phyloP scores from a whole-genome alignment of 2,888 invertebrate genomes.

The Troglohyphantes excavatus region DNA sequence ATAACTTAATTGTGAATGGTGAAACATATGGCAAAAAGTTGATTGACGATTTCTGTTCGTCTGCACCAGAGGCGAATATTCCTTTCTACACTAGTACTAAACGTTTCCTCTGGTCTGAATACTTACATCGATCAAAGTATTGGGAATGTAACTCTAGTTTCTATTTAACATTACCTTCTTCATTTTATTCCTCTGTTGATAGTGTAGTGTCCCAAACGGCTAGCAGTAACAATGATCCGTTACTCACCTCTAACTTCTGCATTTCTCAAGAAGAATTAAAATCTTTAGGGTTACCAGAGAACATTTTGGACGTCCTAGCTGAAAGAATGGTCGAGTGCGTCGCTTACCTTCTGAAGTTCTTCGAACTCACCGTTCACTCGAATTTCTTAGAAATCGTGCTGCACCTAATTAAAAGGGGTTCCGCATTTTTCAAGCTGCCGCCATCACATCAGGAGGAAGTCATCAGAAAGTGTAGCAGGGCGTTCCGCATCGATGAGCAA shows the following conservation, averaged over 20 bases:
- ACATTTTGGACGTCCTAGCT: not conserved
- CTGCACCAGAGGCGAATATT: not conserved
- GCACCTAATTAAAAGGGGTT: not conserved
- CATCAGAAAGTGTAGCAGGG: not conserved
- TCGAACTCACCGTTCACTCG: not conserved
- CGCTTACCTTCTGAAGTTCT: not conserved
- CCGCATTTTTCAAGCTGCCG: not conserved
- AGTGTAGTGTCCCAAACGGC: too few species aligned
- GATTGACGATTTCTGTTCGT: not conserved
- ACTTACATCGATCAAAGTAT: not conserved
- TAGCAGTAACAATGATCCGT: too few species aligned
- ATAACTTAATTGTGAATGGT: not conserved
- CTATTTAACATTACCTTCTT: not conserved
- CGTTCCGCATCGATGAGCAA: not conserved
- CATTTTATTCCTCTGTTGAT: not conserved
- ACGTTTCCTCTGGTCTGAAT: too few species aligned
- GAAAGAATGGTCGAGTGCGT: not conserved
- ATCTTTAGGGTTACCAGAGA: too few species aligned
- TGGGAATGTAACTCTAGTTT: not conserved
- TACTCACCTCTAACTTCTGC: too few species aligned
- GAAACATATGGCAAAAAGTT: conserved; percentile 4
- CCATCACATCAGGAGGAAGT: not conserved
- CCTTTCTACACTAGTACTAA: not conserved
- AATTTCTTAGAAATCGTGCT: not conserved
- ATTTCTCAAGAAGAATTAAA: too few species aligned